Base-by-base conservation (phyloP, 1,140 invertebrate species). In the Papilio helenus region DNA sequence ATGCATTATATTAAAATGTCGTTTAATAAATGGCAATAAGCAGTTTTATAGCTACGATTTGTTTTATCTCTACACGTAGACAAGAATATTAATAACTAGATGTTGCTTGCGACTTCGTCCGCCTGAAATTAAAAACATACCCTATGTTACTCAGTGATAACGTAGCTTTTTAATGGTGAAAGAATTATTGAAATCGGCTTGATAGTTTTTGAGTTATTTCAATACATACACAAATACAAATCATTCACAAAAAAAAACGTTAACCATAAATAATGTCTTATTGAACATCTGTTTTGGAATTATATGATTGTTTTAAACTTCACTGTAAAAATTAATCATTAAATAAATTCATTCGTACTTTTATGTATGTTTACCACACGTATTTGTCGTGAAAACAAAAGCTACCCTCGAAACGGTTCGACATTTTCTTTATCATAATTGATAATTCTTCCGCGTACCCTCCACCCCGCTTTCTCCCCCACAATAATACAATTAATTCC, bases 401-500 rank as follows among this genome's bases (percentile, higher is more conserved):
- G 58, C 49, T 49, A 77, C 83, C 84, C 80, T 79, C 29, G 49
- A 79, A 82, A 83, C 81, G 84, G 79, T 83, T 82, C 85, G 83
- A 76, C 86, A 85, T 93, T 89, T 90, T 94, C 90, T 92, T 93
- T 91, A 39, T 88, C 92, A 88, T 93, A 94, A 94, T 94, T 95
- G 94, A 94, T 94, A 94, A 95, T 94, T 94, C 93, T 92, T 93
- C 90, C 89, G 87, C 90, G 90, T 91, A 91, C 92, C 89, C 91
- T 92, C 90, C 92, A n/a, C 92, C 88, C 85, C 83, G 81, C 82
- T 81, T 82, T 83, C 82, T 77, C 61, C 87, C 82, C 85, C 89
- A 91, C 88, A 94, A 93, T 95, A 95, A 95, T 94, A 94, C 92
- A 94, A 94, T 95, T 95, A 95, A 94, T 95, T 94, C 94, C 90